Evolutionary conservation across 2,113 vertebrate genomes (phyloP).

Genomic region (Sterrhoptilus dennistouni): DNA sequence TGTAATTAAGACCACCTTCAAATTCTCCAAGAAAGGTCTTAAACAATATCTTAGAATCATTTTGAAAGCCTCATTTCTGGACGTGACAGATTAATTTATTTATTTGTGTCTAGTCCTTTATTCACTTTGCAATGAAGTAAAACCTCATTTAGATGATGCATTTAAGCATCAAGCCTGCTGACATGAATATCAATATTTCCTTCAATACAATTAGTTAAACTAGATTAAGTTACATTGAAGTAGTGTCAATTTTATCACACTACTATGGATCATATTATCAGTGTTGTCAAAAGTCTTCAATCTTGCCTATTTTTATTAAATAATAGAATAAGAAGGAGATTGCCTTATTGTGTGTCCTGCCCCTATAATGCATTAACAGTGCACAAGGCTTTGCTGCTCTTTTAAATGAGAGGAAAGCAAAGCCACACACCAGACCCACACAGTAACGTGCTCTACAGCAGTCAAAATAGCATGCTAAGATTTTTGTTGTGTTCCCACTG

Average conservation of each 20-base stretch:
- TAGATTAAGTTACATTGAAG: conserved; percentile 19
- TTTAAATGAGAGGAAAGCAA: neutral
- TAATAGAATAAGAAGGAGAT: neutral
- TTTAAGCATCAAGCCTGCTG: conserved; percentile 24
- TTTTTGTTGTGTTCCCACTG: neutral
- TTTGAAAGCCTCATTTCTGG: neutral
- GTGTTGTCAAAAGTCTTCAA: neutral
- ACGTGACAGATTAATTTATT: neutral
- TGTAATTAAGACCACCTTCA: neutral
- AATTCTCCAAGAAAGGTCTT: neutral
- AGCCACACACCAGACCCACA: neutral
- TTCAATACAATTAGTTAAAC: conserved; percentile 49
- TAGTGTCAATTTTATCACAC: neutral
- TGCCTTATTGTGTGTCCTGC: neutral
- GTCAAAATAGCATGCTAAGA: neutral
- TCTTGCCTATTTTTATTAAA: neutral
- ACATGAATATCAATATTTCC: conserved; percentile 39
- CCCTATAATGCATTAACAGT: neutral
- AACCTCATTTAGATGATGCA: conserved; percentile 24
- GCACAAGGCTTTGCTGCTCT: neutral
- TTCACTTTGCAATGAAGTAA: conserved; percentile 26
- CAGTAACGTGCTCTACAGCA: neutral
- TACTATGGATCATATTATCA: neutral
- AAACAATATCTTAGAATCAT: neutral
- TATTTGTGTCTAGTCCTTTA: neutral